Conservation (phyloP, 2,113 vertebrate genomes). For the Natator depressus region DNA sequence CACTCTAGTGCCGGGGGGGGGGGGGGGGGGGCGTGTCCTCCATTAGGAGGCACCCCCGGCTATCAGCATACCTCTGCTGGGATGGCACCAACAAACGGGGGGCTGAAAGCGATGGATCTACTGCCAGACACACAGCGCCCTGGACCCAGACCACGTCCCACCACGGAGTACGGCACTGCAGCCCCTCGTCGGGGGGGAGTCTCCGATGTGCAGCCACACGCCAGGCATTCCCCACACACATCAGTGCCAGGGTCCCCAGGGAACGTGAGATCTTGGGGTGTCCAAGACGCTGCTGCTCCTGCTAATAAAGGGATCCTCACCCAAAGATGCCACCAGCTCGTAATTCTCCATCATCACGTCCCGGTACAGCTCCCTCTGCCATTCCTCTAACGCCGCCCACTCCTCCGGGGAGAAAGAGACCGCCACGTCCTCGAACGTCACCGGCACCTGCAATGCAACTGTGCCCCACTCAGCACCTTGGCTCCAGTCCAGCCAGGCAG, state of each 20-base stretch:
- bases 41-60: background rate
- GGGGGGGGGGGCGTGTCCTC: background rate
- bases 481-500: background rate
- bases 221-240: too few species aligned
- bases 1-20: too few species aligned
- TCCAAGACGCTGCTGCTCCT: background rate
- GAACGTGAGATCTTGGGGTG: background rate
- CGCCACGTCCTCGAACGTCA: conserved; percentile 57
- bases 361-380: conserved; percentile 48
- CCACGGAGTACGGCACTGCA: background rate
- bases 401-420: conserved; percentile 57
- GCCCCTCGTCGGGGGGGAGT: background rate
- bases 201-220: too few species aligned
- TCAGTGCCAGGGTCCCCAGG: background rate
- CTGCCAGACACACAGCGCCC: background rate
- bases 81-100: background rate
- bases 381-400: conserved; percentile 36
- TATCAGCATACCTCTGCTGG: background rate
- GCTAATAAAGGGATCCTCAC: conserved; percentile 7
- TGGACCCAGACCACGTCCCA: background rate
- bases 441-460: background rate
- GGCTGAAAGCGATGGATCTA: background rate
- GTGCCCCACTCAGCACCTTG: background rate
- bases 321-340: conserved; percentile 36
- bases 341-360: conserved; percentile 62